phyloP scores from a whole-genome alignment of 2,113 vertebrate species.

The Syngnathus floridae region DNA sequence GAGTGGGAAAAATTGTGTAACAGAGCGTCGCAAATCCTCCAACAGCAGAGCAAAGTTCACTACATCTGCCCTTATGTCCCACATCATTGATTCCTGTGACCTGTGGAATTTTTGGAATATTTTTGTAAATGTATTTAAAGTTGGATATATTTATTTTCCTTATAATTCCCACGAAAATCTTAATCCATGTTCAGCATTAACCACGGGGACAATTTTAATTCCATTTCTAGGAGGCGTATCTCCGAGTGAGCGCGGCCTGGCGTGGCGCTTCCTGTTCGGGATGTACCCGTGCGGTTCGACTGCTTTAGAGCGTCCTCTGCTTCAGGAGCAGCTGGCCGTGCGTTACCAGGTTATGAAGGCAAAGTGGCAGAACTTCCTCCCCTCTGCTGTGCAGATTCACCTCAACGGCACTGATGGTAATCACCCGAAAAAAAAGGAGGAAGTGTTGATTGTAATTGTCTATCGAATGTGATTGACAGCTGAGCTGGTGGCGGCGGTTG shows the following conservation, averaged over 20 bases:
- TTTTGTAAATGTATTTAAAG: neutral
- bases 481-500: conserved; percentile 67
- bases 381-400: conserved; percentile 47
- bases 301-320: conserved; percentile 64
- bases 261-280: conserved; percentile 74
- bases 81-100: neutral
- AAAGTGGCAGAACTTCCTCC: conserved; percentile 71
- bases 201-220: conserved; percentile 8
- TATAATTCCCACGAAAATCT: neutral
- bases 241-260: conserved; percentile 62
- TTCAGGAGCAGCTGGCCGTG: conserved; percentile 65
- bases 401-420: conserved; percentile 75
- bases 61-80: neutral
- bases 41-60: conserved; percentile 29
- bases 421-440: neutral
- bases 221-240: conserved; percentile 57
- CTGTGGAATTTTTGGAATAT: neutral
- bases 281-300: conserved; percentile 75
- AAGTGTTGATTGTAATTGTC: neutral
- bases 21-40: conserved; percentile 14
- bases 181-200: neutral
- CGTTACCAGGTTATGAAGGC: conserved; percentile 72
- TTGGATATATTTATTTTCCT: too few relatives aligned
- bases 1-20: conserved; percentile 27
- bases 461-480: conserved; percentile 31